Evolutionary conservation across 2,113 vertebrate species (phyloP).

Genomic region (Falcunculus frontatus): DNA sequence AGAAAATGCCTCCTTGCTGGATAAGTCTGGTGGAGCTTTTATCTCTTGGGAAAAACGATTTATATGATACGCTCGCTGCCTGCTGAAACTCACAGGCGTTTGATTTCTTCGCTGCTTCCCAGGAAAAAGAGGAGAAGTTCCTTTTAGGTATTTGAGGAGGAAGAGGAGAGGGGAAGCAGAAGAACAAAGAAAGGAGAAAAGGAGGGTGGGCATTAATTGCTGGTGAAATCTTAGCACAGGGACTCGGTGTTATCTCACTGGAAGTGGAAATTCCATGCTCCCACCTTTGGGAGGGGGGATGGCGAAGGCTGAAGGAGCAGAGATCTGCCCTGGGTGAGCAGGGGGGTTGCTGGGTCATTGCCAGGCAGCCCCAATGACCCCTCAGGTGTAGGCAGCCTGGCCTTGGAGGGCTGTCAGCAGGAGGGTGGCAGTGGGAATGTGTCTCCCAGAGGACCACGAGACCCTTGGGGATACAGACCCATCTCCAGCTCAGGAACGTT

Average conservation of each 20-base stretch:
- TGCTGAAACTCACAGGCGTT: neutral
- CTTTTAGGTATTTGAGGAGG: neutral
- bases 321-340: neutral
- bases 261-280: neutral
- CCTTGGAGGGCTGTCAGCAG: neutral
- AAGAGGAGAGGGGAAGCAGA: neutral
- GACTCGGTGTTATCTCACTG: neutral
- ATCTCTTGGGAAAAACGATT: neutral
- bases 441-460: neutral
- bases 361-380: neutral
- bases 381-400: neutral
- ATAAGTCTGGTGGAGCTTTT: neutral
- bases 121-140: neutral
- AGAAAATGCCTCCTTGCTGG: neutral
- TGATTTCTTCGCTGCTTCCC: neutral
- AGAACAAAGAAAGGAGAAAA: neutral
- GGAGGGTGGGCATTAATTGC: neutral
- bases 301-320: neutral
- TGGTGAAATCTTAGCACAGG: neutral
- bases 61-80: rapidly evolving
- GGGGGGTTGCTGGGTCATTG: neutral
- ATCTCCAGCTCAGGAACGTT: neutral
- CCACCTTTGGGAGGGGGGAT: neutral
- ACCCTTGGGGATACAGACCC: neutral
- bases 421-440: neutral